These are phyloP conservation scores for Sialia sialis DNA, from an alignment of 2,113 vertebrate genomes.

Conservation along the genomic window DNA sequence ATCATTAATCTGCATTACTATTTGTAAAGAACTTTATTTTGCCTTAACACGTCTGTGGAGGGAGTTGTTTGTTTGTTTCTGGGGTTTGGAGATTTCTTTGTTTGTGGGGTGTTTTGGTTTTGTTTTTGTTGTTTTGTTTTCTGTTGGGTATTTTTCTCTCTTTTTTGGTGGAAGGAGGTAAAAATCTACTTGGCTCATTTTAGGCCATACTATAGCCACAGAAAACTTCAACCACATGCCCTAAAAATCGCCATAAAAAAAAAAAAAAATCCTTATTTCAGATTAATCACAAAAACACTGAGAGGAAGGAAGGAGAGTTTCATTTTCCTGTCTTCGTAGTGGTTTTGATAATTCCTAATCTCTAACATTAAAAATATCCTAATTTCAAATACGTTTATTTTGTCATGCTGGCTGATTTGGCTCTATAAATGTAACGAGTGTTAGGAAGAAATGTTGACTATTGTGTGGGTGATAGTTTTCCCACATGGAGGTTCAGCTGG, in stretches of 20 bases:
- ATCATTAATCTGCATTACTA: background rate
- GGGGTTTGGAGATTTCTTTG: background rate
- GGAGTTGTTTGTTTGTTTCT: background rate
- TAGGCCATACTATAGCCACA: background rate
- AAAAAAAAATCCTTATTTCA: background rate
- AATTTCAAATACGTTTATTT: background rate
- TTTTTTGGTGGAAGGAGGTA: accelerated
- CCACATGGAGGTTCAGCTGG: background rate
- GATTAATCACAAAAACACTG: background rate
- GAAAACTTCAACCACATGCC: background rate
- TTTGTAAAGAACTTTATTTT: background rate
- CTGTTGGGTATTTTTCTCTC: background rate
- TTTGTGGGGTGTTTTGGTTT: accelerated
- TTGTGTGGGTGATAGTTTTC: background rate
- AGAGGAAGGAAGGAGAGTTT: background rate
- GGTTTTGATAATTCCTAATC: background rate
- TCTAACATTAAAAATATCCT: background rate
- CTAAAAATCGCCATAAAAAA: background rate
- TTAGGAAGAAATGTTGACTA: background rate
- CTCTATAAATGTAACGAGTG: background rate
- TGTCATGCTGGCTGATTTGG: background rate
- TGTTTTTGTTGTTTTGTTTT: background rate
- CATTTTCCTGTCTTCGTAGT: background rate
- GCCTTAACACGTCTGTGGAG: background rate
- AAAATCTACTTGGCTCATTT: background rate